Percentiles rank a stretch among this genome's conserved stretches.
phyloP scores from a whole-genome alignment of 1,140 invertebrate species.

The Trichonephila inaurata region DNA sequence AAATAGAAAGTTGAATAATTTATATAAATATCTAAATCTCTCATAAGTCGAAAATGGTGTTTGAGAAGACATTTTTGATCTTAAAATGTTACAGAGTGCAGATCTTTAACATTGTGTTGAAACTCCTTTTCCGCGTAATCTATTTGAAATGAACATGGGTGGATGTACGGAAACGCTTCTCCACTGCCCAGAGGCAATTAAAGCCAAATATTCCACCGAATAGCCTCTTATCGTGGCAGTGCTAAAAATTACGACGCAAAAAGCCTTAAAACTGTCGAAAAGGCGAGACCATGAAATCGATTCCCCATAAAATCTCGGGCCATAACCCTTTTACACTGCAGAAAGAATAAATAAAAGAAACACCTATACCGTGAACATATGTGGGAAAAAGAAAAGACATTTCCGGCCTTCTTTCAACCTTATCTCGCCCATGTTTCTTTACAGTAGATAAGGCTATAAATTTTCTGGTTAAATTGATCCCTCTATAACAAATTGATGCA shows the following conservation, averaged over 20 bases:
- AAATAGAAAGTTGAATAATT: no score
- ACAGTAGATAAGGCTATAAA: constrained; percentile 17
- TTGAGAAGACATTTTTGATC: no score
- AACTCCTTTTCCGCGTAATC: background rate
- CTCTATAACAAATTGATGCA: constrained; percentile 15
- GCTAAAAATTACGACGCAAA: constrained; percentile 54
- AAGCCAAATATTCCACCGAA: constrained; percentile 7
- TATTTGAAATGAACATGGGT: background rate
- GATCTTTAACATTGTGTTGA: background rate
- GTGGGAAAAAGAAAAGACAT: background rate
- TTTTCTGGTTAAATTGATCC: constrained; percentile 30
- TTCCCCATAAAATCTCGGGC: constrained; percentile 55
- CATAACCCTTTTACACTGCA: constrained; percentile 20
- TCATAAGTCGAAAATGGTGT: no score
- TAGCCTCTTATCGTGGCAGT: constrained; percentile 14
- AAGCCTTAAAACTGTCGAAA: constrained; percentile 53
- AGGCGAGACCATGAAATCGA: constrained; percentile 55
- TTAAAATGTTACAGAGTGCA: no score
- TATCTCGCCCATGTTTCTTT: constrained; percentile 6
- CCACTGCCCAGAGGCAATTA: background rate
- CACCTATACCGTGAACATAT: constrained; percentile 19
- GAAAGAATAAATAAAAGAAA: constrained; percentile 27
- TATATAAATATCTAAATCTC: no score
- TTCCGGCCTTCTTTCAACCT: background rate
- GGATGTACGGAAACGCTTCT: background rate